phyloP scores from a whole-genome alignment of 2,888 invertebrate species.

The Lasioglossum pauxillum region DNA sequence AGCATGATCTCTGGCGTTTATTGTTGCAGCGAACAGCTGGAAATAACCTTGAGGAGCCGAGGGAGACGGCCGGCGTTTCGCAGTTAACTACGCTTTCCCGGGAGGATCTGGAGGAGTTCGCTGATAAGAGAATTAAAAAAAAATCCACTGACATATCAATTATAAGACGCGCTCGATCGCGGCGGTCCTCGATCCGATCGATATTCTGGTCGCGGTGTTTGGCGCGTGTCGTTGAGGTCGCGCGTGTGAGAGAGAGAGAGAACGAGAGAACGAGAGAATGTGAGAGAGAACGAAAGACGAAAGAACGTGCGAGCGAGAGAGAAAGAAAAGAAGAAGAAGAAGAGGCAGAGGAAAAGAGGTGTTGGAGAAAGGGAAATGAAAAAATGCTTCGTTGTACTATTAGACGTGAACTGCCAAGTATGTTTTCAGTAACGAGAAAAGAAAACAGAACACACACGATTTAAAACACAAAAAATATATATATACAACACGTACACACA shows the following conservation, averaged over 20 bases:
- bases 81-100: conserved; percentile 80
- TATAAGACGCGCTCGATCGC: conserved; percentile 62
- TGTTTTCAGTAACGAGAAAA: conserved; percentile 80
- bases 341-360: neutral
- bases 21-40: conserved; percentile 92
- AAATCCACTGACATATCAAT: conserved; percentile 74
- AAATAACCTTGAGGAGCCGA: conserved; percentile 88
- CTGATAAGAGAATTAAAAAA: conserved; percentile 71
- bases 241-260: conserved; percentile 27
- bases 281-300: conserved; percentile 32
- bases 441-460: conserved; percentile 34
- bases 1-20: neutral
- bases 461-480: neutral
- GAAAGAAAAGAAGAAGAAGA: conserved; percentile 14
- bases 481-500: conserved; percentile 7
- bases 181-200: conserved; percentile 46
- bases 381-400: conserved; percentile 83
- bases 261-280: conserved; percentile 34
- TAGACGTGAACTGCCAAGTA: conserved; percentile 84
- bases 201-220: conserved; percentile 27
- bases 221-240: conserved; percentile 51
- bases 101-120: conserved; percentile 75
- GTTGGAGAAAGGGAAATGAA: conserved; percentile 66
- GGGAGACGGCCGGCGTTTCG: conserved; percentile 52
- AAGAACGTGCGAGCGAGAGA: conserved; percentile 37